A percentile compares a stretch with the other conserved stretches of the same genome.
Conservation (phyloP, 1,140 invertebrate genomes). For the Araneus ventricosus region DNA sequence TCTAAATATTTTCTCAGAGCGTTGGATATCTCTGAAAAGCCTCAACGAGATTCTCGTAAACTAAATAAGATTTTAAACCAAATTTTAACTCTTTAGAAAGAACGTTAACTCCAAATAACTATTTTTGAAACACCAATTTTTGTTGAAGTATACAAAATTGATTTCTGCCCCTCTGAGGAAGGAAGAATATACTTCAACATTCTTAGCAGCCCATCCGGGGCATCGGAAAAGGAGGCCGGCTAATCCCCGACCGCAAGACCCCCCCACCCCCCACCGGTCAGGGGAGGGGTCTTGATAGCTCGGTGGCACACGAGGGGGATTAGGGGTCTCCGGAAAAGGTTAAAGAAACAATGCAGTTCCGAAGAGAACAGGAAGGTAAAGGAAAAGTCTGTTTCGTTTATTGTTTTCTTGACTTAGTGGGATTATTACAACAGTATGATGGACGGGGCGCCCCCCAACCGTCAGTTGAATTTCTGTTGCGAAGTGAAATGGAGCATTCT, state of each 20-base stretch:
- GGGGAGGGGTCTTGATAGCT: not conserved
- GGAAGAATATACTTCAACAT: not conserved
- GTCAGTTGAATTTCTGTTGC: too few species aligned
- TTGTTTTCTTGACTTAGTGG: not conserved
- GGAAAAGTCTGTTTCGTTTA: constrained; percentile 1
- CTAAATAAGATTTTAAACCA: too few species aligned
- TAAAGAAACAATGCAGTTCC: not conserved
- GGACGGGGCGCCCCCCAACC: too few species aligned
- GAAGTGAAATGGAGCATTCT: too few species aligned
- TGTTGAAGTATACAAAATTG: not conserved
- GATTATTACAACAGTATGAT: too few species aligned
- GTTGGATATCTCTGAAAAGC: too few species aligned
- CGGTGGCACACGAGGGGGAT: not conserved
- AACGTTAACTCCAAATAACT: not conserved
- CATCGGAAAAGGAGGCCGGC: not conserved
- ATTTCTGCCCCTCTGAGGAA: not conserved
- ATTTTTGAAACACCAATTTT: too few species aligned
- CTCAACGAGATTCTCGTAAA: too few species aligned
- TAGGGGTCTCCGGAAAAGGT: not conserved
- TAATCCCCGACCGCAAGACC: constrained; percentile 15
- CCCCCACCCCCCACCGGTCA: not conserved
- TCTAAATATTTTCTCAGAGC: too few species aligned
- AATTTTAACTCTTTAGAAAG: too few species aligned
- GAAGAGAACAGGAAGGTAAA: not conserved
- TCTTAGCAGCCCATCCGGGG: too few species aligned